phyloP scores from a whole-genome alignment of 23 tunicate genomes.

The Clavelina lepadiformis region DNA sequence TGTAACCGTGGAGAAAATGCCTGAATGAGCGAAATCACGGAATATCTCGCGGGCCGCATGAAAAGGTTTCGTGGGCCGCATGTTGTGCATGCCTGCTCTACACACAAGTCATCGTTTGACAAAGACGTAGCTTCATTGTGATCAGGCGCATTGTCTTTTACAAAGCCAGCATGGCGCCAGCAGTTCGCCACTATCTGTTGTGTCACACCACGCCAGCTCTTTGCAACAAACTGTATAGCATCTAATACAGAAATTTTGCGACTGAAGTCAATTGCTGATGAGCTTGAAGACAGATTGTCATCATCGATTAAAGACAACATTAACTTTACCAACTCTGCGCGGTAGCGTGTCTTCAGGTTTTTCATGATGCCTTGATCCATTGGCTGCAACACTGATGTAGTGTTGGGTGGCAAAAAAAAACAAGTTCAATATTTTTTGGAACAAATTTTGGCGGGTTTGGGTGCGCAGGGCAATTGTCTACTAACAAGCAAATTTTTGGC shows the following conservation, averaged over 20 bases:
- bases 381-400: constrained; percentile 4
- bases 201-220: background rate
- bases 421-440: background rate
- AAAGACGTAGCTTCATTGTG: too few species aligned
- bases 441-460: background rate
- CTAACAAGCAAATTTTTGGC: background rate
- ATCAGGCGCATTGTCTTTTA: too few species aligned
- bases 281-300: too few species aligned
- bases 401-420: constrained; percentile 1
- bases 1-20: too few species aligned
- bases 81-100: too few species aligned
- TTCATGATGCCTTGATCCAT: constrained; percentile 18
- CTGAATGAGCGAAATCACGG: too few species aligned
- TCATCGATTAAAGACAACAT: constrained; percentile 3
- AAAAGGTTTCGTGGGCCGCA: too few species aligned
- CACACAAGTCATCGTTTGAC: too few species aligned
- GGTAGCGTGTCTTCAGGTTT: background rate
- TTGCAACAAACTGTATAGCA: constrained; percentile 1
- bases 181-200: background rate
- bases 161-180: constrained; percentile 15
- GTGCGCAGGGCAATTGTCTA: constrained; percentile 12
- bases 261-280: background rate
- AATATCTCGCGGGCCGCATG: too few species aligned
- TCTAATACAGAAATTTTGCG: constrained; percentile 7
- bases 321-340: background rate